Evolutionary conservation across 2,888 invertebrate species (phyloP).

Genomic region (Myopa testacea): DNA sequence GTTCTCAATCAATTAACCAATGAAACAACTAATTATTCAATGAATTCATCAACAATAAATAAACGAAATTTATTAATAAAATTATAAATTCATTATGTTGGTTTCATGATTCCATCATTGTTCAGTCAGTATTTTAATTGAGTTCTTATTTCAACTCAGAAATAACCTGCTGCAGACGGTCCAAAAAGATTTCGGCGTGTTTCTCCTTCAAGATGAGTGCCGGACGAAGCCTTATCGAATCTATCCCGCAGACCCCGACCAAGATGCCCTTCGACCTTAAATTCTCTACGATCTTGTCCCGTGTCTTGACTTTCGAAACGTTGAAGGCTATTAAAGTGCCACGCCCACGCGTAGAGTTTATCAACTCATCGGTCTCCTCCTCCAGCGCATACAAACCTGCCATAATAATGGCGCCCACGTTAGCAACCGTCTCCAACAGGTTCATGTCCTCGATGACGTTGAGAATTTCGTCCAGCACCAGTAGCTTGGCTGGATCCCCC

Average conservation of each 20-base stretch:
- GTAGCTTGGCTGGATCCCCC: constrained; percentile 92
- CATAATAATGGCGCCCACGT: constrained; percentile 75
- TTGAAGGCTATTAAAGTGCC: constrained; percentile 87
- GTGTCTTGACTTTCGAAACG: constrained; percentile 71
- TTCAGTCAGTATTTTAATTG: too few relatives aligned
- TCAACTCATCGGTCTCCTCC: constrained; percentile 74
- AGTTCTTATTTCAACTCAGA: background rate
- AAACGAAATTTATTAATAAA: too few relatives aligned
- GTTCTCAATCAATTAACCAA: too few relatives aligned
- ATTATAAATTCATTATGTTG: too few relatives aligned
- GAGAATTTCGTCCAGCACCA: constrained; percentile 83
- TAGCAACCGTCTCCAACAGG: constrained; percentile 76
- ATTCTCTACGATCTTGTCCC: constrained; percentile 74
- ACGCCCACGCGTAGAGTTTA: constrained; percentile 81
- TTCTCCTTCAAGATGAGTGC: constrained; percentile 83
- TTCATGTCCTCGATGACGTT: constrained; percentile 82
- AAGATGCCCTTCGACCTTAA: constrained; percentile 6
- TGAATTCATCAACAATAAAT: too few relatives aligned
- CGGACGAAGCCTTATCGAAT: constrained; percentile 83
- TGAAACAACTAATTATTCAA: background rate
- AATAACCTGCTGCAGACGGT: constrained; percentile 77
- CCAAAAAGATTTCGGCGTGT: constrained; percentile 88
- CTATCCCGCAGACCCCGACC: constrained; percentile 81
- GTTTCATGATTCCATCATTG: too few relatives aligned
- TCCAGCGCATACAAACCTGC: constrained; percentile 73